These are phyloP conservation scores for Hestina assimilis DNA, from an alignment of 1,140 invertebrate species.

Conservation along the genomic window DNA sequence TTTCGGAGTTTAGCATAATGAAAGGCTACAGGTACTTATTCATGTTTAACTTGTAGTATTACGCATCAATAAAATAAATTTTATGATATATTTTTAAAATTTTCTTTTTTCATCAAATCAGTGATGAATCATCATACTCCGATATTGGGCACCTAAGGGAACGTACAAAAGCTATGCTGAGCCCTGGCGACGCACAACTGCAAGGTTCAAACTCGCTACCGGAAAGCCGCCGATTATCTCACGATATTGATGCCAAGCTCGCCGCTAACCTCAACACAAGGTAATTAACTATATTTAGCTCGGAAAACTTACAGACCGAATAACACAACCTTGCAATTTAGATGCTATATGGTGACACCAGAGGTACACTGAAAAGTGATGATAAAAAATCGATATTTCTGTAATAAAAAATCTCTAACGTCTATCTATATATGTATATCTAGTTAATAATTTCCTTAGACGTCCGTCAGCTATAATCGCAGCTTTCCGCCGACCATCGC, in stretches of 20 bases:
- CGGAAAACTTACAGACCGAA: too few species aligned
- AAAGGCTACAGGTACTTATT: too few species aligned
- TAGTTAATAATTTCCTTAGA: slow-evolving; percentile 38
- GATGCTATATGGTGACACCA: too few species aligned
- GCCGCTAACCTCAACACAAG: slow-evolving; percentile 66
- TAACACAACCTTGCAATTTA: too few species aligned
- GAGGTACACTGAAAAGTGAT: too few species aligned
- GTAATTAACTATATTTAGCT: too few species aligned
- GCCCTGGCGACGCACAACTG: slow-evolving; percentile 43
- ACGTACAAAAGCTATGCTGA: slow-evolving; percentile 56
- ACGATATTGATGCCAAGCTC: slow-evolving; percentile 58
- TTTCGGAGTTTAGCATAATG: too few species aligned
- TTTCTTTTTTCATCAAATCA: slow-evolving; percentile 21
- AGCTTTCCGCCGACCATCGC: slow-evolving; percentile 78
- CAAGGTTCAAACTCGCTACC: slow-evolving; percentile 57
- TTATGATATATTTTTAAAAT: neutral
- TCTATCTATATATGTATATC: neutral
- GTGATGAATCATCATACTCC: slow-evolving; percentile 68
- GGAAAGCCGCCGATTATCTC: slow-evolving; percentile 58
- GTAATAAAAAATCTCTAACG: neutral
- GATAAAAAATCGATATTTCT: neutral
- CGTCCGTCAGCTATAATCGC: slow-evolving; percentile 79
- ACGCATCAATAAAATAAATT: too few species aligned
- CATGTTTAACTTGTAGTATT: too few species aligned
- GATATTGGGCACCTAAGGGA: slow-evolving; percentile 58